Conservation (phyloP, 92 coral and sea anemone species). For the Nematostella vectensis region DNA sequence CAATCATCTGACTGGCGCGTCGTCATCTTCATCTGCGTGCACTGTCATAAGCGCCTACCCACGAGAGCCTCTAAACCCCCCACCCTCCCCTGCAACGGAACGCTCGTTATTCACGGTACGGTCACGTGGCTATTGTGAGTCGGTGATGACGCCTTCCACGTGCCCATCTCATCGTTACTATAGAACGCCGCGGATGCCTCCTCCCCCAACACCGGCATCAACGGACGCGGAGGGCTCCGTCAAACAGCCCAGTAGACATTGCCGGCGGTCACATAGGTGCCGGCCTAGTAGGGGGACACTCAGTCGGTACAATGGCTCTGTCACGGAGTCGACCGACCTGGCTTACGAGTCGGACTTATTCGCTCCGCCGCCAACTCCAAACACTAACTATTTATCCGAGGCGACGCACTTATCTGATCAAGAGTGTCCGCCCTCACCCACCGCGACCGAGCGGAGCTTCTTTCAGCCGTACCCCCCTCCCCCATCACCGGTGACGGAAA, state of each 20-base stretch:
- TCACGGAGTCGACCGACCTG: slow-evolving; percentile 43
- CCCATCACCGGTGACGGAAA: slow-evolving; percentile 98
- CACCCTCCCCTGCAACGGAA: slow-evolving; percentile 96
- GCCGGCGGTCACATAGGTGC: slow-evolving; percentile 60
- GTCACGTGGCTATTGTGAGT: slow-evolving; percentile 73
- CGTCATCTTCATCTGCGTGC: slow-evolving; percentile 79
- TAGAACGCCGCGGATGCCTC: slow-evolving; percentile 79
- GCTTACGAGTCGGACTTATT: slow-evolving; percentile 74
- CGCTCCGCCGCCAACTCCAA: slow-evolving; percentile 98
- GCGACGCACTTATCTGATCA: slow-evolving; percentile 86
- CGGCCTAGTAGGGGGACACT: slow-evolving; percentile 25
- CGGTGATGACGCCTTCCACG: slow-evolving; percentile 84
- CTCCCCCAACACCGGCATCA: slow-evolving; percentile 86
- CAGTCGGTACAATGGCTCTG: slow-evolving; percentile 56
- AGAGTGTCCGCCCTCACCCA: slow-evolving; percentile 94
- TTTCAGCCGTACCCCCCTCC: slow-evolving; percentile 96
- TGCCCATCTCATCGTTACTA: slow-evolving; percentile 76
- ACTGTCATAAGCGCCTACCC: slow-evolving; percentile 79
- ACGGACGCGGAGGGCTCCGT: slow-evolving; percentile 78
- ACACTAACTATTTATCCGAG: slow-evolving; percentile 93
- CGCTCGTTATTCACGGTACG: slow-evolving; percentile 78
- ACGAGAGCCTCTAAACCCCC: slow-evolving; percentile 81
- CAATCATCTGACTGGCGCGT: slow-evolving; percentile 85
- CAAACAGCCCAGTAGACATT: slow-evolving; percentile 53
- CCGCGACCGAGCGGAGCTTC: slow-evolving; percentile 75